These are phyloP conservation scores for Heliconius eleuchia DNA, from an alignment of 1,140 invertebrate species.

Conservation along the genomic window DNA sequence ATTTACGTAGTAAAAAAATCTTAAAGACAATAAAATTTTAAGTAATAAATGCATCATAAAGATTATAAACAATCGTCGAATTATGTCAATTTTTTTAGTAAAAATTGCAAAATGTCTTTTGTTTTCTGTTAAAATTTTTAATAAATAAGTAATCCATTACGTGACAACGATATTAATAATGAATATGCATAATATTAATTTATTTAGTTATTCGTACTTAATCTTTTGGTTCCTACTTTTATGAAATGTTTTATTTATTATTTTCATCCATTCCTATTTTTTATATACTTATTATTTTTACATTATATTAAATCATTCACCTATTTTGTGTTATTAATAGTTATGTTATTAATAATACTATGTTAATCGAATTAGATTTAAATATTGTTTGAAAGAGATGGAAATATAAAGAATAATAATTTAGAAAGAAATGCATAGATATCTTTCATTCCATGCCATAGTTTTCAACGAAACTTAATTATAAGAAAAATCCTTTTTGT, in stretches of 20 bases:
- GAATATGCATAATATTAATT: neutral
- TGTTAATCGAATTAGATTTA: neutral
- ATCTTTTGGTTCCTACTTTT: neutral
- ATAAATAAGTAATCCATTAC: neutral
- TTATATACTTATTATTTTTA: neutral
- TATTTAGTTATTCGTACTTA: neutral
- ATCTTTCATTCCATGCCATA: conserved; percentile 23
- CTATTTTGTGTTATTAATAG: too few species aligned
- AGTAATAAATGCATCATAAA: too few species aligned
- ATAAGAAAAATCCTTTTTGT: conserved; percentile 23
- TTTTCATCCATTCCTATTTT: neutral
- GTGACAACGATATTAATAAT: neutral
- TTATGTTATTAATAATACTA: neutral
- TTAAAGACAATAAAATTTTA: too few species aligned
- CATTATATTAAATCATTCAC: neutral
- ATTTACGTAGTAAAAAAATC: too few species aligned
- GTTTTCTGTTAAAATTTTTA: too few species aligned
- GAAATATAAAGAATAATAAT: neutral
- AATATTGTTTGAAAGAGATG: neutral
- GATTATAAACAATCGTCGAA: too few species aligned
- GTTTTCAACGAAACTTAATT: conserved; percentile 24
- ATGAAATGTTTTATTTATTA: neutral
- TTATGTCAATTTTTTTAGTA: too few species aligned
- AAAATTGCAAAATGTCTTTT: too few species aligned
- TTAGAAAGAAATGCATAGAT: conserved; percentile 8